A percentile compares a stretch with the other conserved stretches of the same genome.
Evolutionary conservation across 2,888 invertebrate species (phyloP).

Genomic region (Machimus rusticus): DNA sequence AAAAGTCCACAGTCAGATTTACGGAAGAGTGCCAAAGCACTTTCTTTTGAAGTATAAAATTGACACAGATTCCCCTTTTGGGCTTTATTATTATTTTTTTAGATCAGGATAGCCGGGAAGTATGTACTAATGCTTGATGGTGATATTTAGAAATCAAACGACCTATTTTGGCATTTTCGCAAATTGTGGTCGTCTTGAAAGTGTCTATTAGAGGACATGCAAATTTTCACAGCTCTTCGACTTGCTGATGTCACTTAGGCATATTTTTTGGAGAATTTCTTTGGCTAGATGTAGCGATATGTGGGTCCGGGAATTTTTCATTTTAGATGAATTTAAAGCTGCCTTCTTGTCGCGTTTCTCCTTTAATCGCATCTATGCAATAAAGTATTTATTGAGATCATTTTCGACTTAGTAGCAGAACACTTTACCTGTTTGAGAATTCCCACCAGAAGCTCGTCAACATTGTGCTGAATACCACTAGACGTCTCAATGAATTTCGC

Average conservation of each 20-base stretch:
- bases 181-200: neutral
- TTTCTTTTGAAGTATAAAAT: constrained; percentile 11
- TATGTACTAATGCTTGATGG: neutral
- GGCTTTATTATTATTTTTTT: neutral
- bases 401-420: neutral
- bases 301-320: constrained; percentile 82
- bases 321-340: constrained; percentile 69
- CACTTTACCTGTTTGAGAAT: constrained; percentile 79
- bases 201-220: constrained; percentile 73
- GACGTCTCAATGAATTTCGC: constrained; percentile 96
- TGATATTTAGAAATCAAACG: neutral
- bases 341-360: constrained; percentile 79
- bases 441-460: constrained; percentile 94
- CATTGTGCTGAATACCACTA: constrained; percentile 94
- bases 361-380: constrained; percentile 71
- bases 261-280: constrained; percentile 84
- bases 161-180: neutral
- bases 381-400: neutral
- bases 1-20: constrained; percentile 28
- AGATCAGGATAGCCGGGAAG: neutral
- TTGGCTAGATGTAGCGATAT: constrained; percentile 82
- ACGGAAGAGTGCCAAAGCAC: neutral
- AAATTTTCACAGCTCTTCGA: constrained; percentile 88
- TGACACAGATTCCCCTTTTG: constrained; percentile 20
- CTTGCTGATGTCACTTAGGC: constrained; percentile 83